A percentile compares a stretch with the other conserved stretches of the same genome.
Evolutionary conservation across 2,888 invertebrate species (phyloP).

Genomic region (Pteria penguin): DNA sequence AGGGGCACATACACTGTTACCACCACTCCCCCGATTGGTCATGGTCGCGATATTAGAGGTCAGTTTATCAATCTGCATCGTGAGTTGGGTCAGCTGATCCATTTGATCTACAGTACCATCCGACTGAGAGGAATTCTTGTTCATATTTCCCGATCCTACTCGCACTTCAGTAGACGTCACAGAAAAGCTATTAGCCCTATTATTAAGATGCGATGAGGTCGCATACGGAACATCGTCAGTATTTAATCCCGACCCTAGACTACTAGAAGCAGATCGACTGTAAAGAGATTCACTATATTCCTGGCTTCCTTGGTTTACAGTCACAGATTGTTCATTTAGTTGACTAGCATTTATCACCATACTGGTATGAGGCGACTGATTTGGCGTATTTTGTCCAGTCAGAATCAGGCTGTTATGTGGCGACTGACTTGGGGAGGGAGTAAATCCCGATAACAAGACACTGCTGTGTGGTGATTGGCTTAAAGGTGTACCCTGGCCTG

Average conservation of each 20-base stretch:
- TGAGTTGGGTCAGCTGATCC: constrained; percentile 69
- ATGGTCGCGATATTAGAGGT: constrained; percentile 70
- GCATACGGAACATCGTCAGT: constrained; percentile 68
- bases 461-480: constrained; percentile 57
- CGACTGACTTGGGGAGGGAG: constrained; percentile 50
- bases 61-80: constrained; percentile 70
- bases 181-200: constrained; percentile 53
- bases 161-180: constrained; percentile 61
- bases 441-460: constrained; percentile 49
- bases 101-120: constrained; percentile 69
- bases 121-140: constrained; percentile 53
- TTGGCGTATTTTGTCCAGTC: constrained; percentile 24
- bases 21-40: constrained; percentile 39
- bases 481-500: constrained; percentile 44
- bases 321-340: constrained; percentile 40
- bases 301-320: constrained; percentile 40
- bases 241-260: constrained; percentile 92
- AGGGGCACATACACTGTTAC: constrained; percentile 80
- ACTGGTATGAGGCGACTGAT: constrained; percentile 55
- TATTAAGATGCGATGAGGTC: constrained; percentile 31
- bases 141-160: constrained; percentile 45
- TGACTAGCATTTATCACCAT: constrained; percentile 42
- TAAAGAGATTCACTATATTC: constrained; percentile 60
- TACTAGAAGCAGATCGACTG: constrained; percentile 84
- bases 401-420: constrained; percentile 47